Evolutionary conservation across 2,888 invertebrate species (phyloP).

Genomic region (Euphydryas editha): DNA sequence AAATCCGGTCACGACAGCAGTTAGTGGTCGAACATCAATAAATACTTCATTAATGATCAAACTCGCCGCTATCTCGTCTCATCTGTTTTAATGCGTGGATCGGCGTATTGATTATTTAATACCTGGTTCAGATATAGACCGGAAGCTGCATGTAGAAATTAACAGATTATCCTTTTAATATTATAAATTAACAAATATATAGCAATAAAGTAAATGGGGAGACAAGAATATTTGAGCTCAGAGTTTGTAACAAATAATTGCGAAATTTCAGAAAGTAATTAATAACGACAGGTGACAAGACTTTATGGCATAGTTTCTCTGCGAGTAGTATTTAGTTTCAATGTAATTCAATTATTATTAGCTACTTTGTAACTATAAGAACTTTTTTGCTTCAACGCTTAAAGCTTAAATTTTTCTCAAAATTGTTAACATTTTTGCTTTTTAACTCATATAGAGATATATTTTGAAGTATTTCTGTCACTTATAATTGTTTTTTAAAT

Average conservation of each 20-base stretch:
- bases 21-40: slow-evolving; percentile 8
- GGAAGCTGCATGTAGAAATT: neutral
- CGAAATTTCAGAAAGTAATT: too few species aligned
- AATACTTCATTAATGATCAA: slow-evolving; percentile 31
- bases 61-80: slow-evolving; percentile 35
- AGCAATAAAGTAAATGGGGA: too few species aligned
- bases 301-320: slow-evolving; percentile 16
- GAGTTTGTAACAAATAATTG: neutral
- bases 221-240: neutral
- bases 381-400: too few species aligned
- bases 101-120: slow-evolving; percentile 20
- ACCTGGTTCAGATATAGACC: neutral
- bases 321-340: neutral
- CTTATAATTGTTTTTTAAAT: too few species aligned
- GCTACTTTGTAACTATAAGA: neutral
- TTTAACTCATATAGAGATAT: too few species aligned
- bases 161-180: neutral
- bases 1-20: neutral
- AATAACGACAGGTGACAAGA: slow-evolving; percentile 19
- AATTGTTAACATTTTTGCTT: too few species aligned
- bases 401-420: too few species aligned
- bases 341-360: neutral
- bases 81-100: slow-evolving; percentile 40
- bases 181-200: too few species aligned
- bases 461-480: too few species aligned